These are phyloP conservation scores for Salpingus planirostris DNA, from an alignment of 2,888 invertebrate genomes.

Conservation along the genomic window DNA sequence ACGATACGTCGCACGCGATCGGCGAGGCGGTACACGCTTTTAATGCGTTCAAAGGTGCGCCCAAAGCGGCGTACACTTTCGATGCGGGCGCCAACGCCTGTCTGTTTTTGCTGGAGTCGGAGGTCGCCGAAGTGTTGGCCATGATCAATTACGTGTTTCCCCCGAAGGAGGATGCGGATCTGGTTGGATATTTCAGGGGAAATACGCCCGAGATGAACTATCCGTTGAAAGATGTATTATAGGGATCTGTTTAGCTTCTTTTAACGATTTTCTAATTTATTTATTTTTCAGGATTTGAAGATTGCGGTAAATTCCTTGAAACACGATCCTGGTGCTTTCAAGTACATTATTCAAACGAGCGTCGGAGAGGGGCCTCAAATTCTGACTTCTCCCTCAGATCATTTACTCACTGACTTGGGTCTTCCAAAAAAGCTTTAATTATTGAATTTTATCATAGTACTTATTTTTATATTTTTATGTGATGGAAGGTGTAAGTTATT, in stretches of 20 bases:
- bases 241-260: conserved; percentile 2
- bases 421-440: conserved; percentile 32
- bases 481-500: no score
- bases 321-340: conserved; percentile 49
- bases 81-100: conserved; percentile 98
- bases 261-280: no score
- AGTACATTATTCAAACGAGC: conserved; percentile 76
- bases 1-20: conserved; percentile 74
- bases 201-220: no score
- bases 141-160: conserved; percentile 69
- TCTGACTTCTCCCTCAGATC: conserved; percentile 38
- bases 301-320: conserved; percentile 3
- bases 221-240: no score
- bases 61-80: conserved; percentile 88
- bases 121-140: conserved; percentile 60
- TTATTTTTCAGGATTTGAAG: conserved; percentile 12
- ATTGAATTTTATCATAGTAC: no score
- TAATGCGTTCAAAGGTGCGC: conserved; percentile 58
- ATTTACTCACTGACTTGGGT: conserved; percentile 46
- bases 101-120: conserved; percentile 69
- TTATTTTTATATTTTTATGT: no score
- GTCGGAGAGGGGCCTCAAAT: conserved; percentile 71
- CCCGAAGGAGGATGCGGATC: conserved; percentile 29
- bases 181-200: conserved; percentile 50
- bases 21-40: conserved; percentile 73